phyloP scores from a whole-genome alignment of 2,113 vertebrate genomes.

The Athene cunicularia region DNA sequence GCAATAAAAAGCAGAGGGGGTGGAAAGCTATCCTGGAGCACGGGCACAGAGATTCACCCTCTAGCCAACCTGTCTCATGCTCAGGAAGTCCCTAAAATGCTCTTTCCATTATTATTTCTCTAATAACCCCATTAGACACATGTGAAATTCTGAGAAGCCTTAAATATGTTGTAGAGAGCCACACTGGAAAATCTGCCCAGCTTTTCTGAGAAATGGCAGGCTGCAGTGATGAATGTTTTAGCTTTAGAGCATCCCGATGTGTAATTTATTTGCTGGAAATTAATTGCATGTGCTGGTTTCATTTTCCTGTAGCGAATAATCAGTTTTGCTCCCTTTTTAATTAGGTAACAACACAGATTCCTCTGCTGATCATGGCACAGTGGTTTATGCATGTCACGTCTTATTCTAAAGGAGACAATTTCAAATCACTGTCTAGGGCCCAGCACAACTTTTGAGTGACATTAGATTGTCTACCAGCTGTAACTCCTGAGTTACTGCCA shows the following conservation, averaged over 20 bases:
- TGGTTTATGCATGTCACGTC: not conserved
- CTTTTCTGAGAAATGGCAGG: slow-evolving; percentile 16
- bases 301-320: slow-evolving; percentile 54
- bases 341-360: slow-evolving; percentile 45
- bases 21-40: not conserved
- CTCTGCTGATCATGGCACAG: not conserved
- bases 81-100: slow-evolving; percentile 48
- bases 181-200: not conserved
- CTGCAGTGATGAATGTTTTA: slow-evolving; percentile 38
- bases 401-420: not conserved
- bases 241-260: slow-evolving; percentile 31
- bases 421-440: not conserved
- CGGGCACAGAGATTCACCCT: not conserved
- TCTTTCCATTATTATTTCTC: slow-evolving; percentile 36
- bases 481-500: not conserved
- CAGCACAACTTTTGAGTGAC: not conserved
- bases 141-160: slow-evolving; percentile 30
- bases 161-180: not conserved
- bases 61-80: slow-evolving; percentile 7
- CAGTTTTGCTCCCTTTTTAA: slow-evolving; percentile 51
- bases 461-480: not conserved
- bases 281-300: slow-evolving; percentile 55
- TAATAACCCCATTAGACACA: slow-evolving; percentile 24
- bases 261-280: slow-evolving; percentile 65
- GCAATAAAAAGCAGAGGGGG: not conserved